Conservation (phyloP, 2,113 vertebrate genomes). For the Bubo blakistoni region DNA sequence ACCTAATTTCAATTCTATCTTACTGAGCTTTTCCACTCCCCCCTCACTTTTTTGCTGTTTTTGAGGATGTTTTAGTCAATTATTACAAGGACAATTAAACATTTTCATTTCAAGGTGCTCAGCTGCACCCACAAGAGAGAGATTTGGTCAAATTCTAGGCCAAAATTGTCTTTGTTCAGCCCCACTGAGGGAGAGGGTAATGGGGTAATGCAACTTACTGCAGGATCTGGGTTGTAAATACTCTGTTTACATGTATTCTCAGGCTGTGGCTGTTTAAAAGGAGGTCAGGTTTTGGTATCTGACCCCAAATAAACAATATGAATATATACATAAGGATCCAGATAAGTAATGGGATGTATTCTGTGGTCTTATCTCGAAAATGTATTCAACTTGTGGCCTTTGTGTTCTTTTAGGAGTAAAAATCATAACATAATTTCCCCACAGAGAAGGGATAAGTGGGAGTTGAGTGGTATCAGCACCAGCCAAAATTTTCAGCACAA, state of each 20-base stretch:
- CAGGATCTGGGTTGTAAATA: not conserved
- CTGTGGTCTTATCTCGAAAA: slow-evolving; percentile 37
- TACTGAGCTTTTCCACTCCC: not conserved
- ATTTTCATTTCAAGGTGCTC: not conserved
- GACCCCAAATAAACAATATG: slow-evolving; percentile 47
- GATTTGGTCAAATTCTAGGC: not conserved
- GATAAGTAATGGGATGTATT: slow-evolving; percentile 34
- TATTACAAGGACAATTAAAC: not conserved
- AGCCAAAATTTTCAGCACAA: slow-evolving; percentile 7
- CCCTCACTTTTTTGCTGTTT: not conserved
- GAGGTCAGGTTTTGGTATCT: slow-evolving; percentile 51
- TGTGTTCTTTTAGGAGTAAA: not conserved
- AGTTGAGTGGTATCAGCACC: not conserved
- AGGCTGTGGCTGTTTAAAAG: slow-evolving; percentile 1
- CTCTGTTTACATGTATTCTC: not conserved
- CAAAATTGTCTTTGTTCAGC: not conserved
- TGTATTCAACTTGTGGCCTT: slow-evolving; percentile 6
- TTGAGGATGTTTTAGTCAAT: not conserved
- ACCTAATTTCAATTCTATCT: not conserved
- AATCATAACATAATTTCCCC: not conserved
- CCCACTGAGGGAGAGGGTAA: not conserved
- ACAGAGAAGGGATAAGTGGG: not conserved
- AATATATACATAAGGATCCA: not conserved
- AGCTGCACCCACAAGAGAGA: not conserved
- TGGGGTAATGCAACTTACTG: not conserved